These are phyloP conservation scores for Panthera tigris DNA, from an alignment of 2,113 vertebrate species.

Conservation along the genomic window DNA sequence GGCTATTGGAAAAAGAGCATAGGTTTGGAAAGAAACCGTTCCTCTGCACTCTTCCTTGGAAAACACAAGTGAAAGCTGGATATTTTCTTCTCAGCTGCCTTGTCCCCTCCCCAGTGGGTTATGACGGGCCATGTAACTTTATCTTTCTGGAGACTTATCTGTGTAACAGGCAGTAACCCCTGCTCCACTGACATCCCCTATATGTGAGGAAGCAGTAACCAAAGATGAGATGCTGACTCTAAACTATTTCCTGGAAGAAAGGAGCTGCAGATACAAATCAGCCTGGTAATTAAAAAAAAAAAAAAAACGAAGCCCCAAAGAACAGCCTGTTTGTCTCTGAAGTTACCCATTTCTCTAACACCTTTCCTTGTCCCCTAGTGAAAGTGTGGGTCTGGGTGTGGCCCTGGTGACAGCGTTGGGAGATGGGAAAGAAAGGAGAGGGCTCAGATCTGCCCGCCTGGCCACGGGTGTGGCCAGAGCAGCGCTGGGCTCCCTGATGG, in stretches of 20 bases:
- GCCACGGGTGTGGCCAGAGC: background rate
- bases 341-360: background rate
- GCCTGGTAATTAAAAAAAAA: background rate
- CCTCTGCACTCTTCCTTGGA: background rate
- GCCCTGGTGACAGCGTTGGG: background rate
- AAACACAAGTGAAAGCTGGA: background rate
- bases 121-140: rapidly evolving
- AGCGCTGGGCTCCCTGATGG: background rate
- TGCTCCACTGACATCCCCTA: background rate
- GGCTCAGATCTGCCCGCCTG: background rate
- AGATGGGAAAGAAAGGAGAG: background rate
- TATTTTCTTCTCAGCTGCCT: background rate
- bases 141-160: background rate
- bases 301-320: background rate
- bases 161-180: background rate
- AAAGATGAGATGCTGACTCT: background rate
- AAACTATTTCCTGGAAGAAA: constrained; percentile 54
- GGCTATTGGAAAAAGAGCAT: background rate
- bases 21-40: background rate
- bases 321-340: background rate
- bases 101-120: background rate
- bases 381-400: background rate
- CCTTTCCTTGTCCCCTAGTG: background rate
- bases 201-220: background rate
- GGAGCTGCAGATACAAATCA: constrained; percentile 47